Evolutionary conservation across 1,140 invertebrate species (phyloP), one percentile per base, ranked within the genome.

Genomic region (Trachymyrmex septentrionalis): DNA sequence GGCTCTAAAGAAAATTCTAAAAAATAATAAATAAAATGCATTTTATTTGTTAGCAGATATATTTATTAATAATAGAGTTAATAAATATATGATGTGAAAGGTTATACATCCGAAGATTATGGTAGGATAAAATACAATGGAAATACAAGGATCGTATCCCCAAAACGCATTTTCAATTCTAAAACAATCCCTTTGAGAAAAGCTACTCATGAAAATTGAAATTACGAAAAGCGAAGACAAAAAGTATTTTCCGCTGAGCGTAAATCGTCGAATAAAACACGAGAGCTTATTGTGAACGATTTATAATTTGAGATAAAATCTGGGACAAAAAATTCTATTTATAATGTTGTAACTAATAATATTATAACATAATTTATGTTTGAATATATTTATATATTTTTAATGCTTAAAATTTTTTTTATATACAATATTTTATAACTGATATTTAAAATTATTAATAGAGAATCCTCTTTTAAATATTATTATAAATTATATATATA

Each of bases 101-200:
- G 4, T 38, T 19, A 21, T 69, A 21, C 2, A 30, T 34, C 55
- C 4, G 19, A 80, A 2, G 9, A 55, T 69, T 80, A 80, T 16
- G 2, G 5, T 27, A 24, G 4, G 3, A 1, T 24, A 2, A 10
- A n/a, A 16, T 34, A 30, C 24, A 64, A 64, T 48, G 21, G 10
- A 44, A 77, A 77, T 63, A 10, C n/a, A 2, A 9, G 10, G 38
- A 66, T 78, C 64, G 14, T 69, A 80, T 38, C n/a, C 4, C 3
- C 14, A 64, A 44, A 44, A 55, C 14, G 14, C 34, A 2, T 80
- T 67, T 69, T 38, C 63, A 69, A 38, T 69, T 80, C n/a, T 80
- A 24, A 3, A 9, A 55, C 77, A 80, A 69, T 14, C n/a, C 48
- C 64, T 30, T n/a, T 24, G 77, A 67, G 63, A 38, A 53, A 53